Conservation (phyloP, 2,888 invertebrate genomes). For the Oscheius myriophilus region DNA sequence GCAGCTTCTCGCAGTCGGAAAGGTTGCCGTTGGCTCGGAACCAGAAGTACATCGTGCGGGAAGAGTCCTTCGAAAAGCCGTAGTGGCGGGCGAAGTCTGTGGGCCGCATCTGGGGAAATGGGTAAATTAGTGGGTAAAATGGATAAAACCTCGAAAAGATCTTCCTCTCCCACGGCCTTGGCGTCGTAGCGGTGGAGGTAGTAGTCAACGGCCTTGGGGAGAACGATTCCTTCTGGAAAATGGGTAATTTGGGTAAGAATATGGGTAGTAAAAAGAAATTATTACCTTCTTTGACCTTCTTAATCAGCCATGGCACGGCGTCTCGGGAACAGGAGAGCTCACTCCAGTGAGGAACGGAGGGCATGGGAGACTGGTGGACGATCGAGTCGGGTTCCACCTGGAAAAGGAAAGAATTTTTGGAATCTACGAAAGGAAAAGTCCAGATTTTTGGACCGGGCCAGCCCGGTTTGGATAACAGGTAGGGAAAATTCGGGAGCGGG, state of each 20-base stretch:
- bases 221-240: constrained; percentile 32
- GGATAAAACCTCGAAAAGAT: constrained; percentile 43
- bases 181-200: constrained; percentile 38
- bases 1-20: constrained; percentile 38
- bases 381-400: constrained; percentile 47
- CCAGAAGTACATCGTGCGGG: constrained; percentile 38
- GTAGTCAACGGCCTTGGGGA: constrained; percentile 31
- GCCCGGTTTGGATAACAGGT: too few relatives aligned
- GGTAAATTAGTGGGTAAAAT: background rate
- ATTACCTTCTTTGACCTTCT: constrained; percentile 35
- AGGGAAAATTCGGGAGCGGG: too few relatives aligned
- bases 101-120: constrained; percentile 36
- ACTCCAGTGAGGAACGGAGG: constrained; percentile 50
- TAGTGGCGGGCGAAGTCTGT: constrained; percentile 47
- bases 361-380: constrained; percentile 50
- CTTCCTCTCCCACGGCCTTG: constrained; percentile 35
- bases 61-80: constrained; percentile 37
- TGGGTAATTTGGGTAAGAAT: background rate
- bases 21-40: constrained; percentile 47
- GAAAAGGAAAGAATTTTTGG: background rate
- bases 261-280: too few relatives aligned
- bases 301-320: constrained; percentile 43
- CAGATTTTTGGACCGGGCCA: too few relatives aligned
- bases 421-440: too few relatives aligned
- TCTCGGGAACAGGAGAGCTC: constrained; percentile 37